A percentile compares a stretch with the other conserved stretches of the same genome.
phyloP scores from a whole-genome alignment of 2,113 vertebrate genomes.

The Bufo gargarizans region DNA sequence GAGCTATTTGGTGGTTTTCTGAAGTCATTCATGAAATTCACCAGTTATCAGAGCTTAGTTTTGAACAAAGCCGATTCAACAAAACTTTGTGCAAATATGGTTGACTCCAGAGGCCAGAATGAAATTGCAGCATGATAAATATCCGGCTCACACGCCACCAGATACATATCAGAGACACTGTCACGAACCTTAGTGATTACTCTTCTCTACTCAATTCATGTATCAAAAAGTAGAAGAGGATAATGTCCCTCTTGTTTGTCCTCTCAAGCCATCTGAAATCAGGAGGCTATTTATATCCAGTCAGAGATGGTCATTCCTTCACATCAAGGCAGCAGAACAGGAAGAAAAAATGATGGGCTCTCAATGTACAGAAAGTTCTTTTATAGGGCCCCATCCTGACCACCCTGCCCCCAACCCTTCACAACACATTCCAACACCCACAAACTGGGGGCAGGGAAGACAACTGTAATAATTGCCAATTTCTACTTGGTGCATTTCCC shows the following conservation, averaged over 20 bases:
- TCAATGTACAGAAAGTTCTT: not conserved
- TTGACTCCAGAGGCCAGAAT: not conserved
- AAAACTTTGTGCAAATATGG: not conserved
- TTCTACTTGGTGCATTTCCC: not conserved
- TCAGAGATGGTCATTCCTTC: not conserved
- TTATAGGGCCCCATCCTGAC: not conserved
- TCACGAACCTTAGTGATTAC: not conserved
- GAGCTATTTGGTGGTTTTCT: not conserved
- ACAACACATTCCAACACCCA: not conserved
- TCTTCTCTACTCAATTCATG: constrained; percentile 4
- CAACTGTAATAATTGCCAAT: not conserved
- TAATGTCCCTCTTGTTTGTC: constrained; percentile 21
- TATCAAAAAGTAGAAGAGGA: not conserved
- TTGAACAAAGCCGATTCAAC: not conserved
- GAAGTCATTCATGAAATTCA: not conserved
- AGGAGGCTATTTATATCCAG: constrained; percentile 8
- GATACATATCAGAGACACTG: constrained; percentile 1
- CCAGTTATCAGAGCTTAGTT: not conserved
- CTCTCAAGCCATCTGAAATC: not conserved
- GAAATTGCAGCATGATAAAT: constrained; percentile 2
- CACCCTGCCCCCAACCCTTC: not conserved
- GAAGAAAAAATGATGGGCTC: not conserved
- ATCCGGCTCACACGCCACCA: not conserved
- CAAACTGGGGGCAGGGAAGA: not conserved
- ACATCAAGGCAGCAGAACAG: not conserved